These are phyloP conservation scores for Himalopsyche japonica DNA, from an alignment of 2,888 invertebrate species.

Conservation along the genomic window DNA sequence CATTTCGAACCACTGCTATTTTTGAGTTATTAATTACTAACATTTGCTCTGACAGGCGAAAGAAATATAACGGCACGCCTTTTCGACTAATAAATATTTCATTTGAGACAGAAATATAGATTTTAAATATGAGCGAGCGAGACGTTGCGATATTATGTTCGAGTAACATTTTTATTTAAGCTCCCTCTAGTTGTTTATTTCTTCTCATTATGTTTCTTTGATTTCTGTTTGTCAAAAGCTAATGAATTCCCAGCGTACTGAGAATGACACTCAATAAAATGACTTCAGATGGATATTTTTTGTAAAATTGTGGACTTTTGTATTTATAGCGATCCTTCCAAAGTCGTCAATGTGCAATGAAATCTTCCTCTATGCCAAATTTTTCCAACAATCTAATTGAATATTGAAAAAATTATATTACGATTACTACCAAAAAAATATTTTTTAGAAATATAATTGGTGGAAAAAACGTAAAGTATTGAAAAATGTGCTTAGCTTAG, in stretches of 20 bases:
- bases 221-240: constrained; percentile 27
- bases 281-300: background rate
- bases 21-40: constrained; percentile 38
- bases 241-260: constrained; percentile 22
- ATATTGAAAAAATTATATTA: too few relatives aligned
- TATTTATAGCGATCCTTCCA: background rate
- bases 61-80: constrained; percentile 32
- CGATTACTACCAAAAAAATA: too few relatives aligned
- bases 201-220: constrained; percentile 27
- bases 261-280: constrained; percentile 29
- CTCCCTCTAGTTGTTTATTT: constrained; percentile 16
- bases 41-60: constrained; percentile 33
- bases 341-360: too few relatives aligned
- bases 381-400: too few relatives aligned
- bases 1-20: constrained; percentile 26
- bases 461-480: too few relatives aligned
- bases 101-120: background rate
- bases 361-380: too few relatives aligned
- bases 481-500: too few relatives aligned
- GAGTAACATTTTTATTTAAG: constrained; percentile 24
- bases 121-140: background rate
- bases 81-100: constrained; percentile 27
- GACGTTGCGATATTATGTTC: background rate
- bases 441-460: too few relatives aligned
- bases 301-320: background rate